Conservation (phyloP, 2,888 invertebrate species). For the Dicroscelio sp. region DNA sequence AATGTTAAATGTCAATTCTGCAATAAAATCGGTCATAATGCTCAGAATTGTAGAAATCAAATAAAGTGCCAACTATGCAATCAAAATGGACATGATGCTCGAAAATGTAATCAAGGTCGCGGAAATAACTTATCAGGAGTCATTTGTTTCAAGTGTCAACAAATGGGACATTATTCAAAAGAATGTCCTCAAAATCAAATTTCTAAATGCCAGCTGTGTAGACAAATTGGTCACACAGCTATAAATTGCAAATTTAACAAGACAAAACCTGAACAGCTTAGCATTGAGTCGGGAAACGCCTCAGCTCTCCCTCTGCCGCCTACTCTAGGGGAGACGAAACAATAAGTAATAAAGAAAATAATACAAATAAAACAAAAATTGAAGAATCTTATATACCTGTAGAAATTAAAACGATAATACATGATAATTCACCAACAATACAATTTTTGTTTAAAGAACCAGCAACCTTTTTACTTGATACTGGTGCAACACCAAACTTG, state of each 20-base stretch:
- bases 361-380: not conserved
- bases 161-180: too few relatives aligned
- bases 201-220: not conserved
- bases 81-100: too few relatives aligned
- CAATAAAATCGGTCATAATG: not conserved
- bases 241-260: not conserved
- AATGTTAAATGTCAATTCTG: not conserved
- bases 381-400: not conserved
- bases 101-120: too few relatives aligned
- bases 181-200: not conserved
- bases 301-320: too few relatives aligned
- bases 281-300: too few relatives aligned
- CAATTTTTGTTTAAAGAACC: slow-evolving; percentile 3
- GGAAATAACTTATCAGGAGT: too few relatives aligned
- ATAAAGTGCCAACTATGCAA: not conserved
- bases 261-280: not conserved
- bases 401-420: not conserved
- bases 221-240: not conserved
- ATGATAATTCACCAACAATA: not conserved
- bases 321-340: not conserved
- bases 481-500: slow-evolving; percentile 1
- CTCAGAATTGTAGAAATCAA: not conserved
- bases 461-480: slow-evolving; percentile 5
- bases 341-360: not conserved
- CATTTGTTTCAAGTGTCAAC: too few relatives aligned